Base-by-base conservation (phyloP, 2,113 vertebrate genomes). In the Alethe diademata region DNA sequence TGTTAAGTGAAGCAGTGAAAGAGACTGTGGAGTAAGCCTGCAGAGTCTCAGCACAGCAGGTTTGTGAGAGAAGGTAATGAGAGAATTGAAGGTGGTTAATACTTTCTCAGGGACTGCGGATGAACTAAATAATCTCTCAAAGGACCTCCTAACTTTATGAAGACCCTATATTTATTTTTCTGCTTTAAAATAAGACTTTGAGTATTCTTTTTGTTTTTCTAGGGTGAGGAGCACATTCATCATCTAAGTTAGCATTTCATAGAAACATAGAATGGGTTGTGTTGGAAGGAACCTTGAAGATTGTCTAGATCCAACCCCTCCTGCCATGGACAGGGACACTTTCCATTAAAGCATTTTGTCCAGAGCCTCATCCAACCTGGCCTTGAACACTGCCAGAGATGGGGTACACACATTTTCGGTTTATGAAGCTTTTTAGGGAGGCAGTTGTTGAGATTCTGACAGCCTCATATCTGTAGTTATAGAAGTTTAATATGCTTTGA, bases 401-500 rank as follows among this genome's bases (percentile, higher is more conserved):
- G 17, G 14, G 14, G 5, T 8, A 54, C 23, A 18, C 18, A 36
- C 6, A 38, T 67, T 72, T 89, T 25, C 54, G 53, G 22, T 57
- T 83, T 33, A 53, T 10, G 26, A 6, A 3, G 5, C 48, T 75
- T 23, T 64, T 80, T 25, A 61, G n/a, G 31, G 24, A 76, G 11
- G 8, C 9, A 69, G 12, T 6, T 38, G 3, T 91, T 76, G 54
- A 84, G 24, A n/a, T 86, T 57, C 80, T 36, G 33, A 56, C 8
- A 73, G 11, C 18, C 75, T 86, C 0, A 0, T 25, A 33, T 43
- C 31, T 65, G 24, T 47, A 57, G 12, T 54, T 47, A 20, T 1
- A 57, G 38, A 78, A 61, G 14, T 56, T 89, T 16, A 28, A 14
- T n/a, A n/a, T 57, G 25, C 28, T 94, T 86, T 78, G 42, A 58